These are phyloP conservation scores for Phaethornis superciliosus DNA, from an alignment of 2,113 vertebrate species.

Conservation along the genomic window DNA sequence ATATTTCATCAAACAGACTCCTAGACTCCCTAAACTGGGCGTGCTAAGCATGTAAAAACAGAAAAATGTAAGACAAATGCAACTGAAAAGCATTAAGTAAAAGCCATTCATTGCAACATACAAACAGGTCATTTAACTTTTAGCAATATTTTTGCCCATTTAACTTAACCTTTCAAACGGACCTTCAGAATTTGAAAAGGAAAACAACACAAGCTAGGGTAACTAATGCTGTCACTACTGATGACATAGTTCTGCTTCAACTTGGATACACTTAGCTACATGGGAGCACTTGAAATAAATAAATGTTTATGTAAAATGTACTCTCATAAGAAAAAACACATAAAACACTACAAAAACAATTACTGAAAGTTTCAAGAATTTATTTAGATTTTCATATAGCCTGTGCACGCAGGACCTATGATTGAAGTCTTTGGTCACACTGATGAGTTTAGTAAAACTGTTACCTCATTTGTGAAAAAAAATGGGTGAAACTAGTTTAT, in stretches of 20 bases:
- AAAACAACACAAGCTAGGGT: not conserved
- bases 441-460: not conserved
- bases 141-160: not conserved
- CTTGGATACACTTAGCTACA: not conserved
- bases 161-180: not conserved
- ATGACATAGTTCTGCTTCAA: not conserved
- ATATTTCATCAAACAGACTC: constrained; percentile 82
- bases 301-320: not conserved
- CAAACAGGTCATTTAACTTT: constrained; percentile 42
- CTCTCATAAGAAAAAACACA: not conserved
- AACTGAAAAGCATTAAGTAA: constrained; percentile 71
- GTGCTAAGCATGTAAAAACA: constrained; percentile 80
- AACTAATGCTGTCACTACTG: not conserved
- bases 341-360: not conserved
- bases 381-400: not conserved
- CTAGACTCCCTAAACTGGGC: constrained; percentile 81
- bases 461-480: not conserved
- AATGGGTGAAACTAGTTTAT: not conserved
- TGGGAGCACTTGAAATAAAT: not conserved
- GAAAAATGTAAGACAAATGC: constrained; percentile 73
- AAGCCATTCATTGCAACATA: constrained; percentile 66
- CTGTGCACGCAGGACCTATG: not conserved
- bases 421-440: not conserved
- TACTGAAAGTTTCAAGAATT: not conserved
- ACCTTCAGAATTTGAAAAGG: not conserved